Evolutionary conservation across 2,888 invertebrate genomes (phyloP), one percentile per base, ranked within the genome.

Genomic region (Petrophora chlorosata): DNA sequence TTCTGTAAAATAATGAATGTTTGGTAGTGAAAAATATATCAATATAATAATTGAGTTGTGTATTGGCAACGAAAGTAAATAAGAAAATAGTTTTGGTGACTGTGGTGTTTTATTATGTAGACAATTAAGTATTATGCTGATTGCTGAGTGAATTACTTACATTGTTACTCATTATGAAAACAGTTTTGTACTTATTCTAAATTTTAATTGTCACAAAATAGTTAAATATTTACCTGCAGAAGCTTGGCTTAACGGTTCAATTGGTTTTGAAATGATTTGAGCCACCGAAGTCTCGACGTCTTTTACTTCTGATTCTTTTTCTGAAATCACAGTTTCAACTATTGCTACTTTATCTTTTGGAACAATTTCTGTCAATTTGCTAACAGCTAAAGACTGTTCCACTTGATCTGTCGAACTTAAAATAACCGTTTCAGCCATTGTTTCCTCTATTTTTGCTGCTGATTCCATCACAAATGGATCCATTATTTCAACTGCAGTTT

Each of bases 1-100:
- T 52, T 65, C 67, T 68, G 65, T 43, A 63, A 64, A 61, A 44
- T 53, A 43, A 38, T 19, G 1, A 2, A 19, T 5, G 4, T 5
- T 19, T 7, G 7, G 19, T 7, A 19, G n/a, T n/a, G n/a, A n/a
- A n/a, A n/a, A n/a, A n/a, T n/a, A n/a, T n/a, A n/a, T n/a, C n/a
- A n/a, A n/a, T n/a, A n/a, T n/a, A n/a, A n/a, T n/a, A n/a, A n/a
- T n/a, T n/a, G n/a, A n/a, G n/a, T n/a, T n/a, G n/a, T n/a, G n/a
- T n/a, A n/a, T n/a, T n/a, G n/a, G n/a, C n/a, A n/a, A n/a, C n/a
- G n/a, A n/a, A n/a, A n/a, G n/a, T n/a, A n/a, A n/a, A n/a, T n/a
- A n/a, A n/a, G n/a, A n/a, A n/a, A n/a, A n/a, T n/a, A n/a, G n/a
- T n/a, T n/a, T n/a, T n/a, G n/a, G n/a, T n/a, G n/a, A n/a, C n/a